Conservation (phyloP, 2,797 vertebrate species). For the Harpagifer antarcticus region DNA sequence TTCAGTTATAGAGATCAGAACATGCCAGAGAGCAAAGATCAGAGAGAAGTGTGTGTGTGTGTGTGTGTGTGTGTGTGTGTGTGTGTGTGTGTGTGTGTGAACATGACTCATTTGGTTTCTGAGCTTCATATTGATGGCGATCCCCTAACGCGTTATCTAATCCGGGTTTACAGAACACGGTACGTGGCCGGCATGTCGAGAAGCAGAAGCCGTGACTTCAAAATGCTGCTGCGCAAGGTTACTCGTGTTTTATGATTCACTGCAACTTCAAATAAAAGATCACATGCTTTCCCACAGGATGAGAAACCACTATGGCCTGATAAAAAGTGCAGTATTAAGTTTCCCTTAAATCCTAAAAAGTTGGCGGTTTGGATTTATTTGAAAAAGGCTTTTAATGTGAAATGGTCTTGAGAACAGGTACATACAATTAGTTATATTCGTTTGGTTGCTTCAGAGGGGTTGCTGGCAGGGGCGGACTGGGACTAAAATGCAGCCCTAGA, state of each 20-base stretch:
- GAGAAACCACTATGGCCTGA: background rate
- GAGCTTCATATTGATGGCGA: conserved; percentile 42
- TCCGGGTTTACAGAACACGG: conserved; percentile 11
- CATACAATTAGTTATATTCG: too few species aligned
- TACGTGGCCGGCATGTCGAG: conserved; percentile 43
- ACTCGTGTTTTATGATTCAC: conserved; percentile 6
- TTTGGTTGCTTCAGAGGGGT: too few species aligned
- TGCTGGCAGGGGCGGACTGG: too few species aligned
- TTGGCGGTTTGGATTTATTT: too few species aligned
- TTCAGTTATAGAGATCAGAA: conserved; percentile 51
- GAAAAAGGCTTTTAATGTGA: too few species aligned
- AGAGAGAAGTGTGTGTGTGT: conserved; percentile 32
- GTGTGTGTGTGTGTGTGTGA: conserved; percentile 7
- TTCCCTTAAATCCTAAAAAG: too few species aligned
- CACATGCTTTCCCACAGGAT: background rate
- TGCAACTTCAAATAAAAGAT: background rate
- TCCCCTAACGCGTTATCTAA: conserved; percentile 54
- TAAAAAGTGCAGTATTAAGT: too few species aligned
- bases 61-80: too few species aligned
- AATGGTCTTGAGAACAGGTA: too few species aligned
- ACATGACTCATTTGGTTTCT: conserved; percentile 69
- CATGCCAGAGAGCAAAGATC: conserved; percentile 49
- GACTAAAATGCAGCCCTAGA: too few species aligned
- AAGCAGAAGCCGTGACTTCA: background rate
- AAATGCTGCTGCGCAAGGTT: background rate